phyloP scores from a whole-genome alignment of 2,888 invertebrate genomes.

The Platycheirus albimanus region DNA sequence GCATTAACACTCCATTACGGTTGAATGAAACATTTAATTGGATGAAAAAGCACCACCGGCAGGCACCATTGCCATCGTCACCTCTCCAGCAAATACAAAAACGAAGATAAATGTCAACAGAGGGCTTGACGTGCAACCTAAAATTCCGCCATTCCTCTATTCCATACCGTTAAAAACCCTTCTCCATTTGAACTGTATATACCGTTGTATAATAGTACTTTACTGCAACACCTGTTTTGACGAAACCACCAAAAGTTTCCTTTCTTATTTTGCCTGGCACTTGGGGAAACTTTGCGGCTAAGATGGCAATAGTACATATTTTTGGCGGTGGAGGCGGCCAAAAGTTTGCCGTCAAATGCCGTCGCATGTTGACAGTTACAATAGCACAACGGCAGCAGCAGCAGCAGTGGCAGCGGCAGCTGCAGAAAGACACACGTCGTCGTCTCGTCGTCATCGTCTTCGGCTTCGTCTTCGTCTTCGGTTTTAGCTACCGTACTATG shows the following conservation, averaged over 20 bases:
- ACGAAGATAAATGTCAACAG: constrained; percentile 50
- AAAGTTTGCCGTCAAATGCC: constrained; percentile 70
- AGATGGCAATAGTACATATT: constrained; percentile 37
- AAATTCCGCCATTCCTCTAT: constrained; percentile 24
- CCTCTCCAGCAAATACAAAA: not conserved
- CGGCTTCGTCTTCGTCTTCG: not conserved
- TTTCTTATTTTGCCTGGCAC: constrained; percentile 37
- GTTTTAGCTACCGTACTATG: too few relatives aligned
- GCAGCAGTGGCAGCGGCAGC: constrained; percentile 48
- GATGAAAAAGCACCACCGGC: constrained; percentile 60
- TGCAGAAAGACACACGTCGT: constrained; percentile 55
- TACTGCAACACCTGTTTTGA: constrained; percentile 70
- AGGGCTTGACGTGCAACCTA: constrained; percentile 22
- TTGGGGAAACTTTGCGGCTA: constrained; percentile 67
- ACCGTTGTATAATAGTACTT: not conserved
- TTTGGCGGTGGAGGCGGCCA: constrained; percentile 18
- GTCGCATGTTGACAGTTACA: constrained; percentile 66
- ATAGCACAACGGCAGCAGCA: constrained; percentile 29
- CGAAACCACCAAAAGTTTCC: constrained; percentile 65
- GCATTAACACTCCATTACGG: constrained; percentile 71
- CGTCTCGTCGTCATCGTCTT: constrained; percentile 5
- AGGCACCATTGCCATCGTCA: too few relatives aligned
- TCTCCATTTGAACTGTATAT: not conserved
- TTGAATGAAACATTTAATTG: constrained; percentile 72
- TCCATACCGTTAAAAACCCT: constrained; percentile 6